Conservation (phyloP, 1,140 invertebrate genomes). For the Drosophila burlai region DNA sequence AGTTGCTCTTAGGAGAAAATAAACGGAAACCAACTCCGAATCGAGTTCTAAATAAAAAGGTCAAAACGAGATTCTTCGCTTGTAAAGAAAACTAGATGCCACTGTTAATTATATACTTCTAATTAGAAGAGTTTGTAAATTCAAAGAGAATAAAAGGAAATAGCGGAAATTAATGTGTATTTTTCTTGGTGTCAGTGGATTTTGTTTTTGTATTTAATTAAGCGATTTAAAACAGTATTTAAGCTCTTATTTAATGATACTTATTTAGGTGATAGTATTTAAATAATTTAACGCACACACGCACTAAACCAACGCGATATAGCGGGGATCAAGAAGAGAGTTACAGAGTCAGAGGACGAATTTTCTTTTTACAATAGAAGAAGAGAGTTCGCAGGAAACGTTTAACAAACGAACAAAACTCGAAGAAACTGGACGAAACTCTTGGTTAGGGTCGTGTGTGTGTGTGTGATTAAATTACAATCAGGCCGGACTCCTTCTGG, state of each 20-base stretch:
- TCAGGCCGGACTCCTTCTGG: slow-evolving; percentile 51
- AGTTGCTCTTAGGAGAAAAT: slow-evolving; percentile 72
- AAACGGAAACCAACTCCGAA: slow-evolving; percentile 57
- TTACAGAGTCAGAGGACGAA: slow-evolving; percentile 1
- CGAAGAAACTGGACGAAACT: slow-evolving; percentile 31
- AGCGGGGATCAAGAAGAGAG: background rate
- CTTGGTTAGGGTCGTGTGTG: slow-evolving; percentile 47
- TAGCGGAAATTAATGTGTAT: slow-evolving; percentile 64
- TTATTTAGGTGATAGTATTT: slow-evolving; percentile 76
- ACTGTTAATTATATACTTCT: slow-evolving; percentile 35
- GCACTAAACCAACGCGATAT: slow-evolving; percentile 63
- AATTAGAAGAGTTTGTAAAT: slow-evolving; percentile 57
- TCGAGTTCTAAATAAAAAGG: slow-evolving; percentile 58
- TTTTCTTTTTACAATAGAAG: slow-evolving; percentile 39
- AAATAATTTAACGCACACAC: slow-evolving; percentile 86
- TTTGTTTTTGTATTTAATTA: slow-evolving; percentile 57
- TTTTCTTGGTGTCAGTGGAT: slow-evolving; percentile 47
- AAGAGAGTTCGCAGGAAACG: slow-evolving; percentile 4
- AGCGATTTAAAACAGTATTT: slow-evolving; percentile 57
- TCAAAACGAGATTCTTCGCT: slow-evolving; percentile 34
- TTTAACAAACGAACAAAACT: slow-evolving; percentile 33
- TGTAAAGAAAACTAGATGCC: slow-evolving; percentile 43
- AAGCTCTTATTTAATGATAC: slow-evolving; percentile 58
- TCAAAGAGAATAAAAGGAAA: slow-evolving; percentile 65
- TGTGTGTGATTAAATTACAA: slow-evolving; percentile 74